Evolutionary conservation across 2,797 vertebrate species (phyloP), one percentile per base, ranked within the genome.

Genomic region (Argya squamiceps): DNA sequence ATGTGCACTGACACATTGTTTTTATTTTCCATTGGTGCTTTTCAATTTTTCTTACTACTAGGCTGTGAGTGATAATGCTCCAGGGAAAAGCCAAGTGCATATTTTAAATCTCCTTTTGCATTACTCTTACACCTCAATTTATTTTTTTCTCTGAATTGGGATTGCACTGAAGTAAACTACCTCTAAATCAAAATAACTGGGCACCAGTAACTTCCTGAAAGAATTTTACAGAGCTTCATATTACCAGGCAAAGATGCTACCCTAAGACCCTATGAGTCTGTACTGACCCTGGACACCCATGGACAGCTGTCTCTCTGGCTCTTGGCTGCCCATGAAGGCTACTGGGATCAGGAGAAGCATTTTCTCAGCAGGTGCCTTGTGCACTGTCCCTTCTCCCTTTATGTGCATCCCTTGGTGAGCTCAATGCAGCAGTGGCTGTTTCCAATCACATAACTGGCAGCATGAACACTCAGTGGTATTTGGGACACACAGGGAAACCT

Each of bases 271-370:
- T 10, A 1, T 30, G 11, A 10, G 18, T 43, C 71, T 1, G 0
- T 47, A 14, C 58, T 39, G 78, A 59, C 15, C 13, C 15, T 0
- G 0, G 6, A 15, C 0, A 6, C 46, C 46, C 15, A 7, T 0
- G 2, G 30, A 21, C 70, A 73, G 39, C 59, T 65, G 53, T 14
- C 9, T 46, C 24, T 47, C 78, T 39, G 74, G 19, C 36, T 69
- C 55, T 39, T 30, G 47, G 26, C 30, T 89, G 26, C 32, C 36
- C 21, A 6, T 16, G 27, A 24, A 41, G 58, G 53, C 71, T 74
- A 11, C 68, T 52, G 64, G 34, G 11, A 74, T 53, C 47, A 77
- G 59, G 32, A 63, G 27, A 47, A 15, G 37, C 18, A 10, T 59
- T 73, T 78, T 59, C 43, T 76, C 20, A 83, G 44, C 64, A 67